A percentile compares a stretch with the other conserved stretches of the same genome.
Evolutionary conservation across 2,797 vertebrate species (phyloP).

Genomic region (Garrulus glandarius): DNA sequence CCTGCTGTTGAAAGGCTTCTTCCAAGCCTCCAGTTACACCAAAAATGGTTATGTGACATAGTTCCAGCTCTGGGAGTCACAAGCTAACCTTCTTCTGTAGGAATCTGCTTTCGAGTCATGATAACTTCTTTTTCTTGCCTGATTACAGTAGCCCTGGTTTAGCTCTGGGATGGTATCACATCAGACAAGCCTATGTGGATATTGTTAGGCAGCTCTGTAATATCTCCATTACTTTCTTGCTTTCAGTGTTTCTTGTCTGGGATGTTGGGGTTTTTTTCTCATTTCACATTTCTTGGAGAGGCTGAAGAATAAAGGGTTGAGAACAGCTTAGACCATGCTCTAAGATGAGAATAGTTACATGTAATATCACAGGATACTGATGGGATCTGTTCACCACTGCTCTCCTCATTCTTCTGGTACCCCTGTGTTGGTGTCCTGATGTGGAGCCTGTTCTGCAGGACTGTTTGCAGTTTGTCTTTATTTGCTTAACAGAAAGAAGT

Average conservation of each 20-base stretch:
- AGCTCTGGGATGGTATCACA: not conserved
- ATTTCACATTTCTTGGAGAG: not conserved
- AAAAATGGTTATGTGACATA: not conserved
- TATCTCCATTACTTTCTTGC: not conserved
- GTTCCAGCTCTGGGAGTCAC: not conserved
- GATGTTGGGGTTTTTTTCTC: not conserved
- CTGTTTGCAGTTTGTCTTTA: not conserved
- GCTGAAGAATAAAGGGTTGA: not conserved
- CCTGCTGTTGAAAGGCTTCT: not conserved
- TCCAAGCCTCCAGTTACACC: not conserved
- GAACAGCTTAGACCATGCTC: not conserved
- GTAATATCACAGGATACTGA: rapidly evolving
- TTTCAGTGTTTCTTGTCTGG: not conserved
- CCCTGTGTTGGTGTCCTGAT: not conserved
- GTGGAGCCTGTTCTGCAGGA: not conserved
- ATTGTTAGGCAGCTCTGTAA: not conserved
- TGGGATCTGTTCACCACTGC: not conserved
- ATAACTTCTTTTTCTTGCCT: not conserved
- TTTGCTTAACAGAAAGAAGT: not conserved
- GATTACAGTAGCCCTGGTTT: not conserved
- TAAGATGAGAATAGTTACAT: not conserved
- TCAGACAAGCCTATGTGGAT: not conserved
- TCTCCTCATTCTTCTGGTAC: not conserved
- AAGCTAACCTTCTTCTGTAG: not conserved
- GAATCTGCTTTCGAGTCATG: not conserved